These are phyloP conservation scores for Enteromius viviparus DNA, from an alignment of 2,797 vertebrate genomes.

Conservation along the genomic window DNA sequence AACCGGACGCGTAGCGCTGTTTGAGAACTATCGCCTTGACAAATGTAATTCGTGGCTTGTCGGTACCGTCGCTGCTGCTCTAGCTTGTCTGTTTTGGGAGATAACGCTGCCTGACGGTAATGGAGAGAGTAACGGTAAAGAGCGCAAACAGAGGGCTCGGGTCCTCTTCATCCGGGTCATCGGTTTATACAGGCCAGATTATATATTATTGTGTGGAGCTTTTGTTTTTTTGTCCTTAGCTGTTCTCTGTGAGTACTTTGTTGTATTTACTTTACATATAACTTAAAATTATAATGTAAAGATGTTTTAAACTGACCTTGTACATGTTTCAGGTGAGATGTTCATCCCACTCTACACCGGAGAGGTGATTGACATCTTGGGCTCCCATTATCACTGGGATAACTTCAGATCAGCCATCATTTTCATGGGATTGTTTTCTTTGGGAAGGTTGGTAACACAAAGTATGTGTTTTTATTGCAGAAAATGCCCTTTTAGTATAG, in stretches of 20 bases:
- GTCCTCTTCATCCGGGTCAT: conserved; percentile 75
- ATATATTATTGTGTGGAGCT: conserved; percentile 62
- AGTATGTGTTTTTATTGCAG: neutral
- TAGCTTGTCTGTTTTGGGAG: conserved; percentile 76
- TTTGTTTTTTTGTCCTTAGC: conserved; percentile 77
- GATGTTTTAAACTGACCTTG: too few species aligned
- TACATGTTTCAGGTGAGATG: conserved; percentile 78
- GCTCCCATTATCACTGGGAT: conserved; percentile 68
- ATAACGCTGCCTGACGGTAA: conserved; percentile 64
- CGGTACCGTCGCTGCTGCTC: conserved; percentile 66
- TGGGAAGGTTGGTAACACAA: conserved; percentile 54
- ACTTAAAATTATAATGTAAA: neutral
- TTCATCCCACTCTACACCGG: conserved; percentile 85
- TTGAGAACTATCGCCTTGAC: conserved; percentile 33
- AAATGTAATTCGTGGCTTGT: conserved; percentile 63
- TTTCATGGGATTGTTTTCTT: conserved; percentile 74
- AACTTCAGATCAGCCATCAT: conserved; percentile 74
- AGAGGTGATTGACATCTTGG: conserved; percentile 81
- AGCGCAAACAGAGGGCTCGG: conserved; percentile 64
- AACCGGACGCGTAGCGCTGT: conserved; percentile 56
- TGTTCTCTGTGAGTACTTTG: conserved; percentile 77
- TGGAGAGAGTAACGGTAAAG: neutral
- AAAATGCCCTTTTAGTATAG: neutral
- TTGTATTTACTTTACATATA: neutral
- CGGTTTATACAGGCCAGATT: conserved; percentile 68